Evolutionary conservation across 2,888 invertebrate species (phyloP).

Genomic region (Sphinx pinastri): DNA sequence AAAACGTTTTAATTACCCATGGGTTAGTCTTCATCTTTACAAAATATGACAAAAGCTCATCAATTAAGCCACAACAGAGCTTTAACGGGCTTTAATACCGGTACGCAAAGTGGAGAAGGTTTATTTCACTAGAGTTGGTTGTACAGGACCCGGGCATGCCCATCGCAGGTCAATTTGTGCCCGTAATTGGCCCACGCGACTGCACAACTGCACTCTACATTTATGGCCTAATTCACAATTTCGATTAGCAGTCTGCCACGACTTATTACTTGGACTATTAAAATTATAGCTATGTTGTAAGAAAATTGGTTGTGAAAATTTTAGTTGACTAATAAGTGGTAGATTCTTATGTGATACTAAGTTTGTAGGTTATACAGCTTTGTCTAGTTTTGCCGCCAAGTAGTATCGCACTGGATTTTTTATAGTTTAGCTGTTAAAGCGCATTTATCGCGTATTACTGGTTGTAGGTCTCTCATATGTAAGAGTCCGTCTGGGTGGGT

Average conservation of each 20-base stretch:
- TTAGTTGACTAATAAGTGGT: too few relatives aligned
- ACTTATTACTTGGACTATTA: constrained; percentile 20
- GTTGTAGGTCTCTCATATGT: too few relatives aligned
- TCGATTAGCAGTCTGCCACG: constrained; percentile 10
- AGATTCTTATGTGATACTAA: too few relatives aligned
- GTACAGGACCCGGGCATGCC: constrained; percentile 34
- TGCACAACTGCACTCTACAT: constrained; percentile 31
- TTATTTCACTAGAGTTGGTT: constrained; percentile 66
- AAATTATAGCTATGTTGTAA: background rate
- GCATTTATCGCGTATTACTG: too few relatives aligned
- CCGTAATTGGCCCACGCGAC: constrained; percentile 52
- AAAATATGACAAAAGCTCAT: background rate
- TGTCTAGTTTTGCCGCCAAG: too few relatives aligned
- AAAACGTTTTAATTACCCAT: too few relatives aligned
- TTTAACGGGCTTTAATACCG: constrained; percentile 66
- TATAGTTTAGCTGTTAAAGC: too few relatives aligned
- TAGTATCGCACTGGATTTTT: too few relatives aligned
- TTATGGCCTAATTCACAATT: constrained; percentile 30
- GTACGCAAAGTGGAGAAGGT: constrained; percentile 66
- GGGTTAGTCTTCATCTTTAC: background rate
- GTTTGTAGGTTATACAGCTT: too few relatives aligned
- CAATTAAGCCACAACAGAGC: constrained; percentile 48
- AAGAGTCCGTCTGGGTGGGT: too few relatives aligned
- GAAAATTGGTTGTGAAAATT: too few relatives aligned
- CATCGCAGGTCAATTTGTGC: constrained; percentile 52